Percentiles rank a stretch among this genome's conserved stretches.
Conservation (phyloP, 2,888 invertebrate genomes). For the Allygus modestus region DNA sequence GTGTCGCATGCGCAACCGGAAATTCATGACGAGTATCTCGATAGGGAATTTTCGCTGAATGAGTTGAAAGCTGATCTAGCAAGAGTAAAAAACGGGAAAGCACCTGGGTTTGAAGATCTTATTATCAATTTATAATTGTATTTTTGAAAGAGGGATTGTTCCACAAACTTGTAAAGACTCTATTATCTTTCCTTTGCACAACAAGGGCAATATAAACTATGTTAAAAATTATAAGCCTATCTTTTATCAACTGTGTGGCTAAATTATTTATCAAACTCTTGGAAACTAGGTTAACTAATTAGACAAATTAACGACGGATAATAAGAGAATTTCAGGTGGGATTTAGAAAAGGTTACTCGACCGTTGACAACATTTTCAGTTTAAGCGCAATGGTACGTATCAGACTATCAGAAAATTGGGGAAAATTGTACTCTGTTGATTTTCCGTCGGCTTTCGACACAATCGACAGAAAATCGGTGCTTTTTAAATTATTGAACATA, state of each 20-base stretch:
- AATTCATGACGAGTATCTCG: background rate
- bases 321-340: slow-evolving; percentile 66
- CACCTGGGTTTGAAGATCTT: slow-evolving; percentile 19
- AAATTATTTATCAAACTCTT: slow-evolving; percentile 62
- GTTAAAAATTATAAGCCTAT: slow-evolving; percentile 35
- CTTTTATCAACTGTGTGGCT: slow-evolving; percentile 38
- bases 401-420: slow-evolving; percentile 52
- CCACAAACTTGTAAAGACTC: slow-evolving; percentile 50
- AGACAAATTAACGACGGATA: slow-evolving; percentile 59
- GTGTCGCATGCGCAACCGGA: too few relatives aligned
- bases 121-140: slow-evolving; percentile 47
- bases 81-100: background rate
- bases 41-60: background rate
- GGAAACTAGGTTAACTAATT: slow-evolving; percentile 48
- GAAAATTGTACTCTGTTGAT: slow-evolving; percentile 62
- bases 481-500: slow-evolving; percentile 63
- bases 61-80: background rate
- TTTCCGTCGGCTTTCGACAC: slow-evolving; percentile 67
- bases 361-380: slow-evolving; percentile 65
- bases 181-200: slow-evolving; percentile 60
- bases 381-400: slow-evolving; percentile 63
- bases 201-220: slow-evolving; percentile 57
- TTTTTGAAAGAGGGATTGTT: slow-evolving; percentile 53
- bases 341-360: slow-evolving; percentile 63
- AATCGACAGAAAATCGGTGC: slow-evolving; percentile 64